Base-by-base conservation (phyloP, 2,797 vertebrate species). In the Sphenodon punctatus region DNA sequence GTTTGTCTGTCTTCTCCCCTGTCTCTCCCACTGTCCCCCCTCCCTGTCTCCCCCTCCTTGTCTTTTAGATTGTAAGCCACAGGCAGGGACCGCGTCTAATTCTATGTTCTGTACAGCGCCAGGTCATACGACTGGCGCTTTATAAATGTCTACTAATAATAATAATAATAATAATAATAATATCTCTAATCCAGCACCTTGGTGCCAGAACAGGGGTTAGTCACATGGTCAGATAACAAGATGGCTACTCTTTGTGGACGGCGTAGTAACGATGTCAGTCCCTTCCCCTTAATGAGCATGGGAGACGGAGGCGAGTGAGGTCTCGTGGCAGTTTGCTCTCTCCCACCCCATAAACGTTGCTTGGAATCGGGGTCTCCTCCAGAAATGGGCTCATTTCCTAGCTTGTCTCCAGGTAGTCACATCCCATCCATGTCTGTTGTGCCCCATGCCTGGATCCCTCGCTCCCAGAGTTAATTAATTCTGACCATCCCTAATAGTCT, bases 381-480 rank as follows among this genome's bases (percentile, higher is more conserved):
- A 15, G 23, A 41, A 59, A 6, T 0, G 7, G 34, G 64, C 55
- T 32, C 43, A 42, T 27, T 51, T 46, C 63, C 46, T 25, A 65
- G 14, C 68, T 10, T 0, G 0, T 80, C 39, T 34, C 78, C 88
- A 85, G 82, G 79, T 79, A 91, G 86, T 91, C 91, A 89, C 51
- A 88, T 89, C 86, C 81, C 86, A 92, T 92, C 6, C 42, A 60
- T 6, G 58, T 85, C 74, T 69, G 10, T 11, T 41, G 41, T 41
- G 79, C 51, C 81, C 38, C 48, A 1, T 2, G 77, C 86, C 69
- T 20, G 16, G 67, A 63, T 48, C 3, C 1, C 82, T 10, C 1
- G 25, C 74, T 55, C 67, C 88, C 84, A 86, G 78, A 93, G 81
- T 72, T 95, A 93, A 94, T 93, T 93, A 93, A 92, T 92, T 94